A percentile compares a stretch with the other conserved stretches of the same genome.
Conservation (phyloP, 2,113 vertebrate genomes). For the Sebastes fasciatus region DNA sequence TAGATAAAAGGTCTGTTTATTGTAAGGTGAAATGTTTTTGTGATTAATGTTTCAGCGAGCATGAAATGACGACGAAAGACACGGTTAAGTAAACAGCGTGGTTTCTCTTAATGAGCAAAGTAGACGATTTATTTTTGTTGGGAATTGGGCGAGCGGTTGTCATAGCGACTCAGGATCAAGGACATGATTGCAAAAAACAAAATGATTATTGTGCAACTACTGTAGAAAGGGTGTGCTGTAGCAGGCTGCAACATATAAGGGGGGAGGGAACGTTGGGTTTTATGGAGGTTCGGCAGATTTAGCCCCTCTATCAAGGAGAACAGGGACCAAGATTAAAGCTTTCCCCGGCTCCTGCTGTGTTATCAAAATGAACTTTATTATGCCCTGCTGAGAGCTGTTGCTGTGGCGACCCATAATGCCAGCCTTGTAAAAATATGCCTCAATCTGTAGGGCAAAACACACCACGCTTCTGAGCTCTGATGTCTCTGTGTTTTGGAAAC, state of each 20-base stretch:
- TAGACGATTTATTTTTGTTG: constrained; percentile 6
- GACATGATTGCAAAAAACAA: not conserved
- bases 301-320: constrained; percentile 41
- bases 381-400: constrained; percentile 65
- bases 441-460: constrained; percentile 46
- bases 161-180: constrained; percentile 17
- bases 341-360: constrained; percentile 61
- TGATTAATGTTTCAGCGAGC: constrained; percentile 8
- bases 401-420: constrained; percentile 61
- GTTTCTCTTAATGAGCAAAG: constrained; percentile 13
- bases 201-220: not conserved
- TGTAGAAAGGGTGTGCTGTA: not conserved
- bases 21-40: not conserved
- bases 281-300: constrained; percentile 45
- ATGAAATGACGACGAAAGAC: not conserved
- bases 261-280: constrained; percentile 28
- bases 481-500: constrained; percentile 28
- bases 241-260: not conserved
- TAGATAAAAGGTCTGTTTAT: constrained; percentile 6
- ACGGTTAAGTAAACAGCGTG: not conserved
- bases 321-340: constrained; percentile 71
- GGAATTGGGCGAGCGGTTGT: constrained; percentile 19
- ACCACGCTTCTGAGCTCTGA: constrained; percentile 1
- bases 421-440: constrained; percentile 63
- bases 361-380: constrained; percentile 79